Base-by-base conservation (phyloP, 2,888 invertebrate species). In the Tetragnatha montana region DNA sequence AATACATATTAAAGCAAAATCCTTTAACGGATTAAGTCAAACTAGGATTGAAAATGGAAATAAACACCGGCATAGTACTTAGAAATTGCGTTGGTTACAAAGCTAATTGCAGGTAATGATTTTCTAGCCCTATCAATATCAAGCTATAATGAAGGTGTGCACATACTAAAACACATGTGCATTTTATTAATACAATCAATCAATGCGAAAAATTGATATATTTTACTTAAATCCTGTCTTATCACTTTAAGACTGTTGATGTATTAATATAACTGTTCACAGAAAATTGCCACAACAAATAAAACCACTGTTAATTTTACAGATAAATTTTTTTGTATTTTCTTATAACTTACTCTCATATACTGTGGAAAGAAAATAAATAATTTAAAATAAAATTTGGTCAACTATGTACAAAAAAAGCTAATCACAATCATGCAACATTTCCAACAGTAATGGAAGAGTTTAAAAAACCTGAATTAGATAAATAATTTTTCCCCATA, bases 91-190 rank as follows among this genome's bases (percentile, higher is more conserved):
- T 35, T 35, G 35, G 35, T 35, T 35, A 35, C 35, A 35, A 35
- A 35, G 35, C 35, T 35, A 35, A 35, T 35, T 35, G 35, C 35
- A 35, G 35, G 4, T 60, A 60, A 60, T 60, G 6, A 35, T 60
- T 60, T 60, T 60, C 60, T 60, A 60, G 17, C 14, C 17, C 60
- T 60, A 60, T 60, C 60, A 60, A 60, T 8, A 17, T 60, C 60
- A 60, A 60, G 60, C 35, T 35, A 35, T 60, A 17, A 60, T 60
- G 60, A 60, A 60, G 14, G 4, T 60, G 60, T 60, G 60, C 60
- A 60, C 60, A 60, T 60, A 82, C 73, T 82, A 82, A 82, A 73
- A 82, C 73, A 82, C 82, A 82, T 49, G 73, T 74, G 73, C 74
- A 60, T 60, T 60, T 8, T 60, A 17, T 60, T 12, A 60, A 60